Percentiles rank a stretch among this genome's conserved stretches.
Evolutionary conservation across 2,113 vertebrate species (phyloP).

Genomic region (Columbina picui): DNA sequence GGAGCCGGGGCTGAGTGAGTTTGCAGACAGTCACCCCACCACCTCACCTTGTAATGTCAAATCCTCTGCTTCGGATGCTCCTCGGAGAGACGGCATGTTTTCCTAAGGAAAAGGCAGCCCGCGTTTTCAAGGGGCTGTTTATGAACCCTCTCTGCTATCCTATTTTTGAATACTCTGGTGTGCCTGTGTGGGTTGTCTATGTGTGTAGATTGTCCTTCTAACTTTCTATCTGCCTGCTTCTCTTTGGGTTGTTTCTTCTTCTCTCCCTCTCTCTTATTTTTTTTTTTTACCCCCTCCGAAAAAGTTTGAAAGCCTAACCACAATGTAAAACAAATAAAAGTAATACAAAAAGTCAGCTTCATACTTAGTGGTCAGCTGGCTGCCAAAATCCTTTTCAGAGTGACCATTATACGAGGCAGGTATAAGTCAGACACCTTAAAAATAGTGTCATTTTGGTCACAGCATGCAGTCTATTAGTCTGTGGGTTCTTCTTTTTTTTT

Average conservation of each 20-base stretch:
- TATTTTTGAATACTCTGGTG: constrained; percentile 47
- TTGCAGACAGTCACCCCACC: constrained; percentile 71
- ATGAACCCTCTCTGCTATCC: background rate
- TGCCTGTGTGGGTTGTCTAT: background rate
- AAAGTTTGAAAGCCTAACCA: background rate
- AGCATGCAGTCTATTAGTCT: constrained; percentile 20
- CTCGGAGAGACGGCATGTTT: constrained; percentile 16
- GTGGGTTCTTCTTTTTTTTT: background rate
- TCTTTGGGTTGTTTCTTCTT: background rate
- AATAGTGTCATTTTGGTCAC: constrained; percentile 34
- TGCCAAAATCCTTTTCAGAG: constrained; percentile 34
- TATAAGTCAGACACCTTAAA: constrained; percentile 53
- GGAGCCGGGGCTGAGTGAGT: constrained; percentile 33
- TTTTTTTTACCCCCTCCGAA: background rate
- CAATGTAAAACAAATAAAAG: constrained; percentile 27
- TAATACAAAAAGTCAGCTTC: background rate
- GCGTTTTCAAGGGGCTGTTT: constrained; percentile 53
- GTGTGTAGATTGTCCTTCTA: background rate
- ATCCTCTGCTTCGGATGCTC: constrained; percentile 55
- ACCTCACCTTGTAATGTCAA: constrained; percentile 80
- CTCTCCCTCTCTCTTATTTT: background rate
- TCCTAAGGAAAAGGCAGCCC: constrained; percentile 22
- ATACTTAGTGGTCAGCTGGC: constrained; percentile 12
- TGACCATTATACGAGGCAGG: constrained; percentile 41
- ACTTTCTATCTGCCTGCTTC: background rate